Evolutionary conservation across 1,140 invertebrate genomes (phyloP).

Genomic region (Neodiprion lecontei): DNA sequence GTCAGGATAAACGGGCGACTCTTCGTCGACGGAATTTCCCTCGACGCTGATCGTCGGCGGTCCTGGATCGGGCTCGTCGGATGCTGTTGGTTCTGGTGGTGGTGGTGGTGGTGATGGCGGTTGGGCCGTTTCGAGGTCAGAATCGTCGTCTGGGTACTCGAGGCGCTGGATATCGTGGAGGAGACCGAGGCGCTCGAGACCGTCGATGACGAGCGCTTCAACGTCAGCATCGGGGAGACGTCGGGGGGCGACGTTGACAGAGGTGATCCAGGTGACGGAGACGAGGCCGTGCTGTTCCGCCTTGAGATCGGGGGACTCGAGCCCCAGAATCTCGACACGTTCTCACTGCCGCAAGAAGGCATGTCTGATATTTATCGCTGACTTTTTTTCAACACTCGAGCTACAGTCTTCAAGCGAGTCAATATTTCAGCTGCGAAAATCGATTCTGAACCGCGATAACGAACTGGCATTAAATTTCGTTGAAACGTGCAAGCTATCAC

Average conservation of each 20-base stretch:
- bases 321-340: constrained; percentile 60
- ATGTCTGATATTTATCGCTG: constrained; percentile 46
- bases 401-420: not conserved
- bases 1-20: constrained; percentile 45
- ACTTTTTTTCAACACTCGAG: not conserved
- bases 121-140: constrained; percentile 36
- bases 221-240: constrained; percentile 56
- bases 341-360: constrained; percentile 72
- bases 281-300: constrained; percentile 64
- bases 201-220: constrained; percentile 64
- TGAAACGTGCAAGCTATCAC: not conserved
- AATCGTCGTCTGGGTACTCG: constrained; percentile 62
- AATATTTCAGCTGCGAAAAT: not conserved
- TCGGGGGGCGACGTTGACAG: constrained; percentile 66
- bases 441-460: not conserved
- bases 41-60: constrained; percentile 37
- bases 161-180: constrained; percentile 61
- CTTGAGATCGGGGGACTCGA: constrained; percentile 57
- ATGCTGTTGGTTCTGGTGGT: constrained; percentile 42
- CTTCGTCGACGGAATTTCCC: constrained; percentile 23
- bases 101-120: constrained; percentile 53
- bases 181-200: constrained; percentile 52
- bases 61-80: constrained; percentile 46
- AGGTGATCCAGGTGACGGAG: constrained; percentile 65
- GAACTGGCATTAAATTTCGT: not conserved